Evolutionary conservation across 2,797 vertebrate genomes (phyloP).

Genomic region (Alauda arvensis): DNA sequence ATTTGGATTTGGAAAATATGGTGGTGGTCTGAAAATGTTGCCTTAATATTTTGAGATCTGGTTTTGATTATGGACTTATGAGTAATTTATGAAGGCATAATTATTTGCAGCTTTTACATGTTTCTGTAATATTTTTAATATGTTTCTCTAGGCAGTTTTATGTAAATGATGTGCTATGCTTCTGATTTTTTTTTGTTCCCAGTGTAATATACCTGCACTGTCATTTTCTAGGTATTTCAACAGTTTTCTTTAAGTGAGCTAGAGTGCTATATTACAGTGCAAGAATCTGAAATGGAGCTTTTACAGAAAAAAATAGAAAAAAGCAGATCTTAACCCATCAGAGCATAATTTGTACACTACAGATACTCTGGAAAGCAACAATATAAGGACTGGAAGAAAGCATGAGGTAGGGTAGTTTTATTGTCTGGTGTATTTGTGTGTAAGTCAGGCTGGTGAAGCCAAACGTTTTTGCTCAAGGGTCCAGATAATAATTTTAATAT

Average conservation of each 20-base stretch:
- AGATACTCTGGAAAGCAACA: conserved; percentile 34
- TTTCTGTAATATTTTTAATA: background rate
- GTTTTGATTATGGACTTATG: background rate
- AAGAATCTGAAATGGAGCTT: conserved; percentile 71
- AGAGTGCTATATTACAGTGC: conserved; percentile 54
- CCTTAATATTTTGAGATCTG: background rate
- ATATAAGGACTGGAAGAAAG: conserved; percentile 39
- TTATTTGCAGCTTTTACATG: background rate
- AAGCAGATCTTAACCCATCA: conserved; percentile 36
- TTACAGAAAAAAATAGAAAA: conserved; percentile 66
- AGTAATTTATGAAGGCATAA: background rate
- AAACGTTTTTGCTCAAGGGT: conserved; percentile 66
- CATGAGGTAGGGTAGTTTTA: conserved; percentile 57
- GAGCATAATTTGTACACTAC: conserved; percentile 16
- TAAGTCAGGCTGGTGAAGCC: conserved; percentile 51
- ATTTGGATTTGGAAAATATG: background rate
- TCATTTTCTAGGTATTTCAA: conserved; percentile 40
- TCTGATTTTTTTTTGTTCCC: background rate
- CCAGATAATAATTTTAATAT: conserved; percentile 68
- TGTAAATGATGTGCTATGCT: background rate
- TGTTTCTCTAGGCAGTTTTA: background rate
- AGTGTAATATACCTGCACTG: background rate
- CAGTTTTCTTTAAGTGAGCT: conserved; percentile 51
- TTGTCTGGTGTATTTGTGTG: conserved; percentile 57
- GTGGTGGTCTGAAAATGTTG: background rate